Conservation (phyloP, 2,888 invertebrate species). For the Rhopalosiphum nymphaeae region DNA sequence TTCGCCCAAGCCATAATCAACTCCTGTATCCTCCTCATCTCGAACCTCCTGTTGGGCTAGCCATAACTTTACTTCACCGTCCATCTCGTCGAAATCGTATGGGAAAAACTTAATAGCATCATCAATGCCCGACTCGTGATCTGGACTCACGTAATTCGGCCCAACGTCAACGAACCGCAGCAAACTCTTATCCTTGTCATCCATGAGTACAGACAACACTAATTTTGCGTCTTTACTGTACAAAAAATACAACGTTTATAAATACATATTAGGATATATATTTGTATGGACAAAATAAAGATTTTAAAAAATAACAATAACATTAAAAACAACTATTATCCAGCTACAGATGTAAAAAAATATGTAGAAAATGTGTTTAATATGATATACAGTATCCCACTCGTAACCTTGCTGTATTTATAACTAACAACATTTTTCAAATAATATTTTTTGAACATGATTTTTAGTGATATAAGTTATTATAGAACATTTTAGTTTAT, state of each 20-base stretch:
- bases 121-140: conserved; percentile 76
- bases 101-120: conserved; percentile 81
- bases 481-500: background rate
- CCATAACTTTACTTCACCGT: conserved; percentile 67
- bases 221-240: conserved; percentile 76
- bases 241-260: background rate
- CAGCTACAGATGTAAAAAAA: background rate
- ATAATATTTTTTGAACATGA: background rate
- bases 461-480: background rate
- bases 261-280: too few relatives aligned
- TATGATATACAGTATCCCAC: background rate
- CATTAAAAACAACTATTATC: background rate
- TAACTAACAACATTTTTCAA: background rate
- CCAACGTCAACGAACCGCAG: conserved; percentile 76
- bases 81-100: conserved; percentile 73
- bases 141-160: conserved; percentile 79
- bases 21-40: conserved; percentile 66
- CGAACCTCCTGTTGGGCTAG: conserved; percentile 62
- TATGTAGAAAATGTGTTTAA: background rate
- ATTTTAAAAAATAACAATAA: background rate
- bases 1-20: background rate
- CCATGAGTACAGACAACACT: conserved; percentile 78
- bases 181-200: conserved; percentile 75
- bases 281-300: background rate
- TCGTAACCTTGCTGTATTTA: background rate